These are phyloP conservation scores for Notamacropus eugenii DNA, from an alignment of 2,797 vertebrate species.

Conservation along the genomic window DNA sequence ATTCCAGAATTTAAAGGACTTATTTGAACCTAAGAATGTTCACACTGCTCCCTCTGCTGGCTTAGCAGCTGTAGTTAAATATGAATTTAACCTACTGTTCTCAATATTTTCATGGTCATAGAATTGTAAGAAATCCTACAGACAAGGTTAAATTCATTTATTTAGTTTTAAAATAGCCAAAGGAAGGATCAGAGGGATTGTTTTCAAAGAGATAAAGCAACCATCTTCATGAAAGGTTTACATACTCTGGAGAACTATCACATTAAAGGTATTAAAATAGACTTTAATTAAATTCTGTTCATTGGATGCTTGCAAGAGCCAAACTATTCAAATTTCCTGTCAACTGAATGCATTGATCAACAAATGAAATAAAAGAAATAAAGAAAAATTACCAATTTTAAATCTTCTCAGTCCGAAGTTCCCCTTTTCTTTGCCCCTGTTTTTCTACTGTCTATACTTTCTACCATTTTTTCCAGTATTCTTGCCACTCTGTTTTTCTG, in stretches of 20 bases:
- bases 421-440: not conserved
- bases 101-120: not conserved
- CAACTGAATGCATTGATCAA: conserved; percentile 11
- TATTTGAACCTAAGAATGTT: not conserved
- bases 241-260: conserved; percentile 14
- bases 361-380: not conserved
- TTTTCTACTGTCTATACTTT: not conserved
- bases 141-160: not conserved
- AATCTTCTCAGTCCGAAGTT: not conserved
- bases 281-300: conserved; percentile 52
- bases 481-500: not conserved
- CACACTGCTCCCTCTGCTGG: conserved; percentile 80
- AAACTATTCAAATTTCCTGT: conserved; percentile 42
- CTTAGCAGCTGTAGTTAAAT: not conserved
- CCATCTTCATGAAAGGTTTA: conserved; percentile 37
- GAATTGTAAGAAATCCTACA: not conserved
- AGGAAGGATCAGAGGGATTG: conserved; percentile 31
- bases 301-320: conserved; percentile 38
- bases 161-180: conserved; percentile 9
- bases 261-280: conserved; percentile 37
- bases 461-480: not conserved
- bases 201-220: not conserved
- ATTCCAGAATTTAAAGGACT: not conserved
- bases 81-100: not conserved
- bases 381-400: conserved; percentile 26